phyloP scores from a whole-genome alignment of 2,888 invertebrate genomes.

The Leucophenga maculata region DNA sequence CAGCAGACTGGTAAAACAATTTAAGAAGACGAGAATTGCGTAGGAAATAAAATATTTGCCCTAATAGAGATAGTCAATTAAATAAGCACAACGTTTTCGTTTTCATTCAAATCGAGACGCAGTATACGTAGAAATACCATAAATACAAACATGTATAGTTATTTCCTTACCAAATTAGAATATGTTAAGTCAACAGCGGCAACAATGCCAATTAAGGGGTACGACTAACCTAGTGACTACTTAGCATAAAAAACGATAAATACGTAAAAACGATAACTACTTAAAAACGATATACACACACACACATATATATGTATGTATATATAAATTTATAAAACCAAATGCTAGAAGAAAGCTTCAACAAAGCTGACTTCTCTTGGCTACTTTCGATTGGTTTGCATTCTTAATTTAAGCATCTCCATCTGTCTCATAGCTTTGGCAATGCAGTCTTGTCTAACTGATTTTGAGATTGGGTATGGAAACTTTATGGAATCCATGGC shows the following conservation, averaged over 20 bases:
- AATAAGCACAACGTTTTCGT: slow-evolving; percentile 2
- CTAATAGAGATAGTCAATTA: slow-evolving; percentile 18
- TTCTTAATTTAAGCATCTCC: too few relatives aligned
- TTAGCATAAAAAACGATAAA: slow-evolving; percentile 16
- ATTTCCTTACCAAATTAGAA: not conserved
- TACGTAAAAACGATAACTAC: not conserved
- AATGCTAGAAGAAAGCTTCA: too few relatives aligned
- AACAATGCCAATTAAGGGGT: slow-evolving; percentile 9
- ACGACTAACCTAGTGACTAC: slow-evolving; percentile 18
- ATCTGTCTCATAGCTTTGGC: too few relatives aligned
- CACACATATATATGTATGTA: too few relatives aligned
- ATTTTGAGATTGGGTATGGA: too few relatives aligned
- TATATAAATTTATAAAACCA: too few relatives aligned
- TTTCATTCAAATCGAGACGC: not conserved
- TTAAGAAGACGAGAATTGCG: not conserved
- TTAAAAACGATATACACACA: too few relatives aligned
- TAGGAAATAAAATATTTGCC: slow-evolving; percentile 19
- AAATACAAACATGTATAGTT: not conserved
- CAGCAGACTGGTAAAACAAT: not conserved
- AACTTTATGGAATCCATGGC: too few relatives aligned
- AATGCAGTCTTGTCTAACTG: too few relatives aligned
- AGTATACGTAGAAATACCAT: not conserved
- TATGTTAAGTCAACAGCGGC: not conserved
- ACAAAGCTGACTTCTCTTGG: too few relatives aligned
- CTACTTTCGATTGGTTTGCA: too few relatives aligned